These are phyloP conservation scores for Acanthornis magna DNA, from an alignment of 2,797 vertebrate genomes.

Conservation along the genomic window DNA sequence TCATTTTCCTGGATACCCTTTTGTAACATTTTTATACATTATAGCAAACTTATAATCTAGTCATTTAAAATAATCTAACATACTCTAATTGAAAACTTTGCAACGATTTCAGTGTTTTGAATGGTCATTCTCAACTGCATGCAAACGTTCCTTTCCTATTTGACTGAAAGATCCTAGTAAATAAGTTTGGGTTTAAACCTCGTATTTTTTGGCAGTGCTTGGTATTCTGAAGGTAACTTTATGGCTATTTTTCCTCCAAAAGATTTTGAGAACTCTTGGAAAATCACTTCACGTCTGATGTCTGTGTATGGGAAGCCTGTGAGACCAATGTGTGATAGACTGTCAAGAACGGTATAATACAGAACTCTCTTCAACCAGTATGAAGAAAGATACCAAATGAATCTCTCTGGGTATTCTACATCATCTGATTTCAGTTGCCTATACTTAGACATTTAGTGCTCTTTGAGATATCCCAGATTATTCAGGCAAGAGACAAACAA, in stretches of 20 bases:
- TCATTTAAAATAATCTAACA: neutral
- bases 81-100: neutral
- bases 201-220: neutral
- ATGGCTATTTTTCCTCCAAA: neutral
- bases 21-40: neutral
- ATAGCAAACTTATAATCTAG: neutral
- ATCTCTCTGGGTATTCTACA: neutral
- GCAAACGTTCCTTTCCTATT: neutral
- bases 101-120: neutral
- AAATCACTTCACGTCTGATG: neutral
- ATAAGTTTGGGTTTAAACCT: neutral
- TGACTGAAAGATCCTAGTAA: neutral
- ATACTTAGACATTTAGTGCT: neutral
- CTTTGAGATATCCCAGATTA: neutral
- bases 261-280: neutral
- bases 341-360: neutral
- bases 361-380: neutral
- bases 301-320: neutral
- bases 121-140: neutral
- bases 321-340: neutral
- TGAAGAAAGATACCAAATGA: neutral
- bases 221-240: neutral
- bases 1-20: neutral
- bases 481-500: no score
- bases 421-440: neutral